Percentiles rank a stretch among this genome's conserved stretches.
Evolutionary conservation across 2,797 vertebrate species (phyloP).

Genomic region (Prunella strophiata): DNA sequence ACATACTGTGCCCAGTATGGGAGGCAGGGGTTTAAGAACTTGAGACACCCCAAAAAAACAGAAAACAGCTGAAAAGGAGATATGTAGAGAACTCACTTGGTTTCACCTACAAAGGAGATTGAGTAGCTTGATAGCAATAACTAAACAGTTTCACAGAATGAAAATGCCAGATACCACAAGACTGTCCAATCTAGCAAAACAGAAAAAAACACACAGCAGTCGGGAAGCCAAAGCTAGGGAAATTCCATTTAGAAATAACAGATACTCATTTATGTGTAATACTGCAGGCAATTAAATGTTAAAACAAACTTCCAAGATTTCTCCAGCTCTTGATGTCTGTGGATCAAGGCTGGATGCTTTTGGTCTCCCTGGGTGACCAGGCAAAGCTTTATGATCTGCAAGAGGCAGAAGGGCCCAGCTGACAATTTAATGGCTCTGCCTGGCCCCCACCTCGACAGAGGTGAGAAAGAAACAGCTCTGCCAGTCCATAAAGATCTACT

Average conservation of each 20-base stretch:
- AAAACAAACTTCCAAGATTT: conserved; percentile 13
- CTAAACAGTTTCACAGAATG: not conserved
- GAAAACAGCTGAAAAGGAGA: not conserved
- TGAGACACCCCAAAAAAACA: not conserved
- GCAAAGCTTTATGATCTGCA: not conserved
- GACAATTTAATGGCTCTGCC: not conserved
- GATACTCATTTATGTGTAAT: not conserved
- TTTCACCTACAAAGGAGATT: not conserved
- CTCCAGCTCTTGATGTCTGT: not conserved
- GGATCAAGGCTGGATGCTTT: not conserved
- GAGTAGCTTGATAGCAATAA: not conserved
- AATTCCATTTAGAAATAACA: conserved; percentile 20
- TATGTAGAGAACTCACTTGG: not conserved
- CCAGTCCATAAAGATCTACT: not conserved
- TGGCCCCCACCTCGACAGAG: not conserved
- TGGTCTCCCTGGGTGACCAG: not conserved
- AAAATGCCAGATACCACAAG: not conserved
- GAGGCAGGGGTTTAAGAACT: not conserved
- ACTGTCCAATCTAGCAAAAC: not conserved
- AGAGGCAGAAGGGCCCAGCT: not conserved
- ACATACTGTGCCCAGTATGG: not conserved
- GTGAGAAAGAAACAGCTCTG: not conserved
- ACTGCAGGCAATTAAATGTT: conserved; percentile 7
- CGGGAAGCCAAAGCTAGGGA: not conserved
- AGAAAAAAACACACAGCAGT: not conserved